Conservation (phyloP, 2,797 vertebrate genomes). For the Pterois miles region DNA sequence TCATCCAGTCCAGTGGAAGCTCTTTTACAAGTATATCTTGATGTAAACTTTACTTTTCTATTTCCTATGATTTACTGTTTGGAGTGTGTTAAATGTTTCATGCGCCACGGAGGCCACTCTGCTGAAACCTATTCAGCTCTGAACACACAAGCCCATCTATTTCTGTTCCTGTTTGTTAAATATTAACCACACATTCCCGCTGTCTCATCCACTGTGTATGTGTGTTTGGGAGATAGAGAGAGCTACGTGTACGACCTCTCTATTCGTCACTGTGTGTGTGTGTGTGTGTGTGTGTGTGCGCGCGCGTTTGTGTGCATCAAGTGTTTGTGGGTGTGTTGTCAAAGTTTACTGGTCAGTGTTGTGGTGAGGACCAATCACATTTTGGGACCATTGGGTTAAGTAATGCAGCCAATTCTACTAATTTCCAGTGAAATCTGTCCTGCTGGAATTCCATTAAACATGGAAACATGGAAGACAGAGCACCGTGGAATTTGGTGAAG, state of each 20-base stretch:
- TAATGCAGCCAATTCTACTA: not conserved
- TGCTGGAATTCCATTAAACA: not conserved
- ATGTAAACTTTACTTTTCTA: conserved; percentile 79
- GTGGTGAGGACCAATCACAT: conserved; percentile 8
- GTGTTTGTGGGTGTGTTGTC: conserved; percentile 4
- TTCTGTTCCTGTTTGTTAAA: conserved; percentile 83
- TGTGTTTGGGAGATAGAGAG: conserved; percentile 41
- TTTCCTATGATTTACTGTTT: conserved; percentile 81
- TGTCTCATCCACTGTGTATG: conserved; percentile 69
- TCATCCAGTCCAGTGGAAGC: conserved; percentile 29
- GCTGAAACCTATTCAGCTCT: conserved; percentile 73
- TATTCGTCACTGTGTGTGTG: conserved; percentile 35
- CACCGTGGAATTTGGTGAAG: not conserved
- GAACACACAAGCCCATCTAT: conserved; percentile 80
- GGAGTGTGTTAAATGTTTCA: conserved; percentile 80
- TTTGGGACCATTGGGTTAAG: conserved; percentile 3
- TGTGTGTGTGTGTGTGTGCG: no score
- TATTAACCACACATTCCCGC: conserved; percentile 80
- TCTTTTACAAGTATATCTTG: conserved; percentile 73
- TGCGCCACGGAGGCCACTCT: conserved; percentile 75
- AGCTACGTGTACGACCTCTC: conserved; percentile 48
- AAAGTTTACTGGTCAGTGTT: conserved; percentile 7
- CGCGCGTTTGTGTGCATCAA: conserved; percentile 26
- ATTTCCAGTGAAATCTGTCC: not conserved
- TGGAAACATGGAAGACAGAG: not conserved